Evolutionary conservation across 92 coral and sea anemone species (phyloP).

Genomic region (Palythoa grandiflora): DNA sequence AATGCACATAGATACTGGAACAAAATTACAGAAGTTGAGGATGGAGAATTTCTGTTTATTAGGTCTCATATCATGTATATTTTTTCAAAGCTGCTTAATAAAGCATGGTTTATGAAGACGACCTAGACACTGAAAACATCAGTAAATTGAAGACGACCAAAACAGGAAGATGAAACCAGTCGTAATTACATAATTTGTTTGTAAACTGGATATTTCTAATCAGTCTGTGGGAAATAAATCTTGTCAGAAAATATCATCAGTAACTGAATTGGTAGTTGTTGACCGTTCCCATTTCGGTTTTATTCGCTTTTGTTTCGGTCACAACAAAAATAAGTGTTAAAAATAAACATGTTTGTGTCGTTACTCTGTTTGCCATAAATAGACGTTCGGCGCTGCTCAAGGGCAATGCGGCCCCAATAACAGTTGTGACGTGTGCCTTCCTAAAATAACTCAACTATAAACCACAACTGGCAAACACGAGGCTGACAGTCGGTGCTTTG

Average conservation of each 20-base stretch:
- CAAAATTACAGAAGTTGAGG: slow-evolving; percentile 6
- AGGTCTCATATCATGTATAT: not conserved
- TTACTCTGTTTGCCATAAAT: slow-evolving; percentile 39
- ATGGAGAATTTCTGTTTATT: not conserved
- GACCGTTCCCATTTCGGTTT: not conserved
- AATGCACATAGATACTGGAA: not conserved
- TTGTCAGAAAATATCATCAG: not conserved
- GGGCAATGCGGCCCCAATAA: slow-evolving; percentile 17
- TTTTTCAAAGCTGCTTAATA: not conserved
- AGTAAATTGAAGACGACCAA: not conserved
- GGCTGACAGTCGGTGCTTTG: slow-evolving; percentile 14
- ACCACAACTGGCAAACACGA: slow-evolving; percentile 7
- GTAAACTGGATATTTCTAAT: slow-evolving; percentile 8
- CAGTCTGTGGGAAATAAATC: not conserved
- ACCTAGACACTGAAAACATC: not conserved
- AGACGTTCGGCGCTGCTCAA: slow-evolving; percentile 6
- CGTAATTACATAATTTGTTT: not conserved
- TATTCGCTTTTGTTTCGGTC: slow-evolving; percentile 24
- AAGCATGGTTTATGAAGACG: not conserved
- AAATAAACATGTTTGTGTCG: slow-evolving; percentile 38
- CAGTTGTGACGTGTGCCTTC: slow-evolving; percentile 18
- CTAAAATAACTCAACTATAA: not conserved
- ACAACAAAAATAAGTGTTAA: slow-evolving; percentile 37
- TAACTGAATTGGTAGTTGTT: slow-evolving; percentile 21
- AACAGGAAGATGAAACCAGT: not conserved